Conservation (phyloP, 2,888 invertebrate species). For the Folsomia candida region DNA sequence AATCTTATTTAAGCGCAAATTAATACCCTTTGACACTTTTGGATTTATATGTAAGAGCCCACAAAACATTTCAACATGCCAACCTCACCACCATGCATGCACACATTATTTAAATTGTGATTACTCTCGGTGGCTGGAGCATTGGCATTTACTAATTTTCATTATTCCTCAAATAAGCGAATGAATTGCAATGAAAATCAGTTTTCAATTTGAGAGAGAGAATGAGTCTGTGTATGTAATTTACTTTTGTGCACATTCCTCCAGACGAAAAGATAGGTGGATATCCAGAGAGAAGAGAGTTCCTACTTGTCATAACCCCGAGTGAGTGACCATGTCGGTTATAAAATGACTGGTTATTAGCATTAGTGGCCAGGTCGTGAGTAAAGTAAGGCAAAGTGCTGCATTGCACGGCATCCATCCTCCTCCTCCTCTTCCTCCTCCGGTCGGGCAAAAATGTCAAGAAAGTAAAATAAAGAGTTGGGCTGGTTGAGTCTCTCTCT, state of each 20-base stretch:
- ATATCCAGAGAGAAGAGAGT: too few species aligned
- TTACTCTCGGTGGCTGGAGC: not conserved
- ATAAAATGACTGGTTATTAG: not conserved
- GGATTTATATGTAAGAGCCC: not conserved
- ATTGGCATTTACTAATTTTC: not conserved
- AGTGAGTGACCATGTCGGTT: not conserved
- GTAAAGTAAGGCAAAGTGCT: not conserved
- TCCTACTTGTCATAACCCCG: too few species aligned
- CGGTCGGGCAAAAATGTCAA: not conserved
- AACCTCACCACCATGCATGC: not conserved
- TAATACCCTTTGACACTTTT: not conserved
- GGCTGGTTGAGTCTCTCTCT: not conserved
- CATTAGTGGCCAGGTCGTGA: not conserved
- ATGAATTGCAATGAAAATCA: not conserved
- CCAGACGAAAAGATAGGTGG: not conserved
- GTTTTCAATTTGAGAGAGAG: not conserved
- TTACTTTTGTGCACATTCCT: not conserved
- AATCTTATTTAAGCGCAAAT: not conserved
- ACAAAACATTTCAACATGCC: not conserved
- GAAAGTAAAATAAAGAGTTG: not conserved
- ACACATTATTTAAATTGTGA: not conserved
- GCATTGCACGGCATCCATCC: not conserved
- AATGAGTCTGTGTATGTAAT: not conserved
- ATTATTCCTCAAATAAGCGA: not conserved
- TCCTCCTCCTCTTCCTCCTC: not conserved